Evolutionary conservation across 1,140 invertebrate species (phyloP), one percentile per base, ranked within the genome.

Genomic region (Drosophila equinoxialis): DNA sequence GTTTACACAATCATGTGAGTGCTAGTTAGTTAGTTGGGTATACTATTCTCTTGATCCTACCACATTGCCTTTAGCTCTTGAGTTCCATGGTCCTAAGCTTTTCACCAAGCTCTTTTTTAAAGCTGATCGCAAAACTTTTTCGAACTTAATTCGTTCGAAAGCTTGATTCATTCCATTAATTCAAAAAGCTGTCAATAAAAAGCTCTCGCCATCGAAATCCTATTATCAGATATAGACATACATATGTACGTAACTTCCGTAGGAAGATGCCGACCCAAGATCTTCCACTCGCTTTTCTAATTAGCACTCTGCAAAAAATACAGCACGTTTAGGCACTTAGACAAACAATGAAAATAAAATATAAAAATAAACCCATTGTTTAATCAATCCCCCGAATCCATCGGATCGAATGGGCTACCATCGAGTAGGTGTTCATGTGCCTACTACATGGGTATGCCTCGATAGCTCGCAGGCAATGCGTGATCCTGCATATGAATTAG

Each of bases 291-390:
- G 61, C 54, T 58, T 33, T 26, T 35, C 33, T 3, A 37, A 37
- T 63, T 39, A 64, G 11, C 66, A 69, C 65, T 23, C 11, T 41
- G 58, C 23, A 70, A 71, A 72, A 42, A 51, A 13, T 54, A 57
- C 55, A 33, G 63, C 74, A 70, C 74, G 74, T 76, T 70, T 67
- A 30, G 6, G 39, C 42, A 76, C 14, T 76, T 76, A 69, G 74
- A 37, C 30, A 45, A 59, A 23, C 65, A 35, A 45, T 64, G 65
- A 58, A 58, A 70, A 77, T 70, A 20, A 39, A 45, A 33, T 51
- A 70, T 70, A 26, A 54, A 39, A 71, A 74, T 65, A 51, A 60
- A 42, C 17, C 35, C 30, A 20, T 55, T 64, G 59, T 77, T 77
- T 42, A 67, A 48, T 55, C 65, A 61, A 54, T 57, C 30, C 8